Conservation (phyloP, 1,140 invertebrate genomes). For the Teleopsis dalmanni region DNA sequence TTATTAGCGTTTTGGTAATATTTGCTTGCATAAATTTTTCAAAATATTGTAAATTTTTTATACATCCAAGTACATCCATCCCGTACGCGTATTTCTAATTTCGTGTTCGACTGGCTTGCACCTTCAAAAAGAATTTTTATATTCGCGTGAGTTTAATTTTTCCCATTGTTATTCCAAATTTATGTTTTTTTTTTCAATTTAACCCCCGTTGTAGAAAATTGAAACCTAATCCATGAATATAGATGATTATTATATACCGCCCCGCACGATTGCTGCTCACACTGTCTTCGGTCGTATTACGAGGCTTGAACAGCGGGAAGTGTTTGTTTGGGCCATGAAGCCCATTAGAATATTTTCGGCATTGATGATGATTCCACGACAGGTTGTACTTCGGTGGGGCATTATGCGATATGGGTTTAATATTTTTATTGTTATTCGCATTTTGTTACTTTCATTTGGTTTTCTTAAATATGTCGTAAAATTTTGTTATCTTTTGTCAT, state of each 20-base stretch:
- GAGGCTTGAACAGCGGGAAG: neutral
- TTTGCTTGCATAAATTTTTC: conserved; percentile 44
- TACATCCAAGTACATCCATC: neutral
- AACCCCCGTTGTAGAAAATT: conserved; percentile 42
- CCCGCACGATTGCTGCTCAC: neutral
- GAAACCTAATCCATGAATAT: conserved; percentile 46
- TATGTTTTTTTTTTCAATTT: conserved; percentile 42
- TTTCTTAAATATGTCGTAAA: conserved; percentile 10
- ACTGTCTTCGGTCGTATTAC: too few relatives aligned
- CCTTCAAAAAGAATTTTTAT: neutral
- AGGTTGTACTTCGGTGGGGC: neutral
- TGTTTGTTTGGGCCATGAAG: neutral
- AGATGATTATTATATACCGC: conserved; percentile 43
- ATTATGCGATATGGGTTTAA: neutral
- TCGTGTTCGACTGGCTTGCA: conserved; percentile 3
- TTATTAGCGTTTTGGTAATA: conserved; percentile 45
- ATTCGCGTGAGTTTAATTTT: neutral
- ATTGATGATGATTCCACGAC: too few relatives aligned
- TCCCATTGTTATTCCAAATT: neutral
- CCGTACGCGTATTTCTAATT: neutral
- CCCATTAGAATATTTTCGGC: too few relatives aligned
- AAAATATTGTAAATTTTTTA: conserved; percentile 21
- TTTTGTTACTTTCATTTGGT: neutral
- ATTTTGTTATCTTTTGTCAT: conserved; percentile 10
- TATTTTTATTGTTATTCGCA: conserved; percentile 3